Base-by-base conservation (phyloP, 2,113 vertebrate genomes). In the Toxotes jaculatrix region DNA sequence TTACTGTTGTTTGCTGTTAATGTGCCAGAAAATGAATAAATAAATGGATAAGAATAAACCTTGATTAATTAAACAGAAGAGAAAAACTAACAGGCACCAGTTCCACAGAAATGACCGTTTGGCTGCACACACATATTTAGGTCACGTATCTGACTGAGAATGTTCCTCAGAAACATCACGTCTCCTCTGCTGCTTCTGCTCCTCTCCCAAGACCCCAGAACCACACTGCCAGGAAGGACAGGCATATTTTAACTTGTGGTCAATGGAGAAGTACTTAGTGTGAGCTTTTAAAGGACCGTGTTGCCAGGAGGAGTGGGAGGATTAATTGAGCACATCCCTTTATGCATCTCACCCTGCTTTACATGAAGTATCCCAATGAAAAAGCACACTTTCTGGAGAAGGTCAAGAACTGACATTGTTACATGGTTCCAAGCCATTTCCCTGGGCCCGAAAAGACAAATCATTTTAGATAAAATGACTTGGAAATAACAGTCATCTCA, bases 161-260 rank as follows among this genome's bases (percentile, higher is more conserved):
- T 38, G 10, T 78, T 77, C 23, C 53, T 36, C 17, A 23, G 27
- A 21, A 73, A 77, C 61, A 56, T 2, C 12, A 16, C 10, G 4
- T 3, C 19, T 38, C 27, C 27, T 27, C 27, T 27, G 27, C 27
- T 27, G 27, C 27, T 27, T 4, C 11, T 17, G 32, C 23, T 60
- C 5, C 47, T 57, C 31, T 47, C 6, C 5, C 9, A 55, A 62
- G 57, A 75, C 12, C 55, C 47, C 42, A 11, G 63, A 79, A 71
- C 72, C 63, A 63, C 74, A 64, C 36, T 27, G 62, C 34, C 19
- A 40, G 69, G 38, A 74, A 19, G 21, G 36, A 76, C 38, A 56
- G 32, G 60, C 34, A 73, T 77, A n/a, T 75, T 84, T 79, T 69
- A 27, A 45, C 19, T 51, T 78, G 65, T 53, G 80, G 82, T 73